Evolutionary conservation across 2,888 invertebrate species (phyloP).

Genomic region (Allacma fusca): DNA sequence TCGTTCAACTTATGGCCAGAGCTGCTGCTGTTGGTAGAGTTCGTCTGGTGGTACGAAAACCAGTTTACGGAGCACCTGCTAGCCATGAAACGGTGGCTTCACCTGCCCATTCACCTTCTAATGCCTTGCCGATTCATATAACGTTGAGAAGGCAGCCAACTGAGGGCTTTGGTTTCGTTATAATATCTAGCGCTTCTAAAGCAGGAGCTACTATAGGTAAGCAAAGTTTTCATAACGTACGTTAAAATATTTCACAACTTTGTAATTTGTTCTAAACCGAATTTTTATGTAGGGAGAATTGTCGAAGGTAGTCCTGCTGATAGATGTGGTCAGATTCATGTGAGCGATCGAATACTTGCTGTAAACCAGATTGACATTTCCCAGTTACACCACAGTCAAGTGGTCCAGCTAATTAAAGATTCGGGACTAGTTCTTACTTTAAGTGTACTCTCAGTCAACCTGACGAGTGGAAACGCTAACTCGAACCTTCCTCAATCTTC

Average conservation of each 20-base stretch:
- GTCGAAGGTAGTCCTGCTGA: constrained; percentile 96
- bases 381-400: constrained; percentile 92
- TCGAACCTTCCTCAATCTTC: constrained; percentile 44
- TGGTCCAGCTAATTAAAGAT: constrained; percentile 96
- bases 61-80: constrained; percentile 49
- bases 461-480: constrained; percentile 41
- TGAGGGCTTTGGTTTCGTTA: constrained; percentile 99
- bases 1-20: constrained; percentile 89
- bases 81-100: constrained; percentile 43
- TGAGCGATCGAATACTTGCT: constrained; percentile 94
- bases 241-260: background rate
- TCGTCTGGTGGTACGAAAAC: constrained; percentile 76
- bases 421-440: constrained; percentile 87
- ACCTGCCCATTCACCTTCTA: constrained; percentile 51
- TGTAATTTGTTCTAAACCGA: too few relatives aligned
- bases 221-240: constrained; percentile 49
- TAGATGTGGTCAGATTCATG: constrained; percentile 85
- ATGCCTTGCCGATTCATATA: constrained; percentile 82
- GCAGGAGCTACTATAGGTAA: constrained; percentile 87
- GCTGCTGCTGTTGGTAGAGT: constrained; percentile 90
- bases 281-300: constrained; percentile 76
- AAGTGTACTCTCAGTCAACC: constrained; percentile 51
- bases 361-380: constrained; percentile 93
- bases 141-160: constrained; percentile 87
- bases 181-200: constrained; percentile 93